Base-by-base conservation (phyloP, 2,113 vertebrate species). In the Todiramphus saurophagus region DNA sequence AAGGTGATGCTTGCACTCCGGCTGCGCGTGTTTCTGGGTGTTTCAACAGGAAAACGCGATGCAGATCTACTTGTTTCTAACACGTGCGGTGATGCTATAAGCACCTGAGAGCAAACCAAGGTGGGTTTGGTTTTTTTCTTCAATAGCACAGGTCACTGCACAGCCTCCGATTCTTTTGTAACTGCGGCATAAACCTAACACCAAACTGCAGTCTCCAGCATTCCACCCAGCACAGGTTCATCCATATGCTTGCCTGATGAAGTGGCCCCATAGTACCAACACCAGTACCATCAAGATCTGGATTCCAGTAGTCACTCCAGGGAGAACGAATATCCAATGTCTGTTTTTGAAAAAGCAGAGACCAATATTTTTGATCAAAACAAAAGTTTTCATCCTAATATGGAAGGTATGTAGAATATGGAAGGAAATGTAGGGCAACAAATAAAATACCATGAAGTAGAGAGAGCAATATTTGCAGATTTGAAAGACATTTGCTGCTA, bases 171-270 rank as follows among this genome's bases (percentile, higher is more conserved):
- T 51, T 60, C 17, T 78, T 62, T 37, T 21, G 51, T 16, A 9
- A 23, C 16, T 2, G 23, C 3, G n/a, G 19, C 2, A 7, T 76
- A 69, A 76, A 86, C 9, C 7, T 7, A 16, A 28, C 2, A 0
- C 72, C 73, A 35, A 77, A 41, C 11, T 10, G 28, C 11, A 4
- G 37, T 3, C 30, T 78, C 37, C 41, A 41, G 28, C 51, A n/a
- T 33, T 25, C 51, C 33, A 55, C 21, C 20, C 19, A 23, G 12
- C 8, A 28, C 0, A 0, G 20, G 9, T 30, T 66, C 58, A 33
- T 11, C 27, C 0, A 0, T 5, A 13, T 16, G 3, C 53, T 79
- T 10, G 1, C 7, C 82, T 37, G 37, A 9, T 37, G 37, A 37
- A 4, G 48, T 11, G 17, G 25, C 67, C 69, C 7, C 5, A 2